Evolutionary conservation across 2,113 vertebrate genomes (phyloP), one percentile per base, ranked within the genome.

Genomic region (Oxyruncus cristatus): DNA sequence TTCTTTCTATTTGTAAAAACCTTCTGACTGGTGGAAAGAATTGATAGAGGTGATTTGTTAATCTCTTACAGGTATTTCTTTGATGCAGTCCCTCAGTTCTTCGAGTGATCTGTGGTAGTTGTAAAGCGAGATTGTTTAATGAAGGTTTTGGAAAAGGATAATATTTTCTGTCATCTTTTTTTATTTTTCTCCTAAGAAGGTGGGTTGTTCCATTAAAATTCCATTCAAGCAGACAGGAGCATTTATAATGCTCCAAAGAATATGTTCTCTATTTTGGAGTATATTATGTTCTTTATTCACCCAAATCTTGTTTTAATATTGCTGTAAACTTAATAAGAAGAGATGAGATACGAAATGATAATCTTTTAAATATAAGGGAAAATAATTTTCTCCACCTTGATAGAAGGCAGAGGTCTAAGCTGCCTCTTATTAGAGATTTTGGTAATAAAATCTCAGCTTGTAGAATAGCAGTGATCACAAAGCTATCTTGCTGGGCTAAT

Each of bases 251-350:
- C 86, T 96, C 85, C 92, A 62, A 96, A 97, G 95, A 95, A 92
- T 87, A 77, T 62, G 5, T 83, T 87, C 97, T 93, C 92, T 90
- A n/a, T 80, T 95, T 97, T 95, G 91, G 87, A 97, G 90, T 77
- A 92, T 96, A 96, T 97, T 97, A 91, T 96, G 90, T 97, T 75
- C 97, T 97, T 96, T 97, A 97, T 97, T 97, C 96, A 95, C 91
- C 79, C 92, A 97, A 97, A 97, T 96, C 96, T 97, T 97, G 96
- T 97, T 97, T 97, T 96, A 97, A 97, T 97, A 97, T 97, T 97
- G 92, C 97, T 96, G 92, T 97, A 95, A 96, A 97, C 95, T 92
- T 96, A 97, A 97, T 97, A 97, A 97, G 95, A 85, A 67, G 81
- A 93, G 95, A 97, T 97, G 95, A 94, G 97, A 97, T 97, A 94